Evolutionary conservation across 2,797 vertebrate genomes (phyloP).

Genomic region (Chaunax sp.): DNA sequence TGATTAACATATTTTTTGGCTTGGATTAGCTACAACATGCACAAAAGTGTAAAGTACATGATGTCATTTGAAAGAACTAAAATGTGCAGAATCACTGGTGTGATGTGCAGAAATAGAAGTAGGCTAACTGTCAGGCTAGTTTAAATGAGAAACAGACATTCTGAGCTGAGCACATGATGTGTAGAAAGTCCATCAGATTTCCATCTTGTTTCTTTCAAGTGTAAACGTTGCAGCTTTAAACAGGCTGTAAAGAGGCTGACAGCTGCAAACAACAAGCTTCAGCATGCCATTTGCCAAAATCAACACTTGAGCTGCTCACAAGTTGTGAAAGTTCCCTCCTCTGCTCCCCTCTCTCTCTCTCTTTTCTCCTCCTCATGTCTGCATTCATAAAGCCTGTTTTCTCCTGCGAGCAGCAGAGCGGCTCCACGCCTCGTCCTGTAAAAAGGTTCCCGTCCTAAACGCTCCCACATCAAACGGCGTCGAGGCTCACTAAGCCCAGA

Average conservation of each 20-base stretch:
- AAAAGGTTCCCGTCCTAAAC: conserved; percentile 48
- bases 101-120: too few species aligned
- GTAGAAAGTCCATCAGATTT: not conserved
- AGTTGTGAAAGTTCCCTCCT: not conserved
- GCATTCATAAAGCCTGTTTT: conserved; percentile 17
- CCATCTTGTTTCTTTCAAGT: not conserved
- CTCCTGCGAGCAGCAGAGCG: not conserved
- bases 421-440: conserved; percentile 38
- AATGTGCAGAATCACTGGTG: too few species aligned
- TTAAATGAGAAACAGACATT: not conserved
- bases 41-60: too few species aligned
- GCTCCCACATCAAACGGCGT: conserved; percentile 48
- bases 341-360: not conserved
- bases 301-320: not conserved
- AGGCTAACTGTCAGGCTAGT: too few species aligned
- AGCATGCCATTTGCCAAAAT: conserved; percentile 10
- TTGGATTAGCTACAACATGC: too few species aligned
- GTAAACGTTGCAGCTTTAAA: not conserved
- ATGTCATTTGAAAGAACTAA: too few species aligned
- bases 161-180: too few species aligned
- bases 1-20: too few species aligned
- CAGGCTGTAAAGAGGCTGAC: conserved; percentile 1
- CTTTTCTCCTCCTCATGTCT: not conserved
- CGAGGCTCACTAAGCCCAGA: not conserved
- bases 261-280: conserved; percentile 34